Evolutionary conservation across 2,888 invertebrate genomes (phyloP).

Genomic region (Drosophila recens): DNA sequence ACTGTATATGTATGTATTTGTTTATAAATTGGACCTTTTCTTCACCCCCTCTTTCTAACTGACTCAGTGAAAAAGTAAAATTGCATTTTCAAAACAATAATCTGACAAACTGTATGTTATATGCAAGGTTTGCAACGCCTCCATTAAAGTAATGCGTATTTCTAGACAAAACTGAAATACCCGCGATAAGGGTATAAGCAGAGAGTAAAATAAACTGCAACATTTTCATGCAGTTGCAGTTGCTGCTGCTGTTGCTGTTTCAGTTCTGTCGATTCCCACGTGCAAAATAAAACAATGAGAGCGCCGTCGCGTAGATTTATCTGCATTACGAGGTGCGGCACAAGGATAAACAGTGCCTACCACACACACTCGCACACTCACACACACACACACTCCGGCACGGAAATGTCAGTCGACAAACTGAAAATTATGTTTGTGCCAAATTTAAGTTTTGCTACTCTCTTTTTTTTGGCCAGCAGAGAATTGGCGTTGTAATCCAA

Average conservation of each 20-base stretch:
- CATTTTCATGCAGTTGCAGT: conserved; percentile 53
- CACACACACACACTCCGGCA: conserved; percentile 18
- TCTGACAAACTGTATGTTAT: too few relatives aligned
- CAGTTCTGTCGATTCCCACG: conserved; percentile 69
- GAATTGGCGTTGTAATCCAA: conserved; percentile 59
- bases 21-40: too few relatives aligned
- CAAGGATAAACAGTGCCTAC: conserved; percentile 54
- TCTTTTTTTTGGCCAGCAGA: conserved; percentile 45
- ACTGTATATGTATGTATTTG: too few relatives aligned
- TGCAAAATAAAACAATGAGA: conserved; percentile 75
- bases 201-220: conserved; percentile 53
- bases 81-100: too few relatives aligned
- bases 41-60: too few relatives aligned
- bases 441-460: conserved; percentile 67
- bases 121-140: too few relatives aligned
- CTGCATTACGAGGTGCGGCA: conserved; percentile 61
- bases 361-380: conserved; percentile 28
- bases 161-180: neutral
- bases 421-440: conserved; percentile 80
- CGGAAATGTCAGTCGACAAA: conserved; percentile 78
- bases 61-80: too few relatives aligned
- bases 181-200: conserved; percentile 26
- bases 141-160: too few relatives aligned
- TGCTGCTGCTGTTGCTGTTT: conserved; percentile 19
- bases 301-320: conserved; percentile 70